Evolutionary conservation across 2,113 vertebrate species (phyloP), one percentile per base, ranked within the genome.

Genomic region (Zeus faber): DNA sequence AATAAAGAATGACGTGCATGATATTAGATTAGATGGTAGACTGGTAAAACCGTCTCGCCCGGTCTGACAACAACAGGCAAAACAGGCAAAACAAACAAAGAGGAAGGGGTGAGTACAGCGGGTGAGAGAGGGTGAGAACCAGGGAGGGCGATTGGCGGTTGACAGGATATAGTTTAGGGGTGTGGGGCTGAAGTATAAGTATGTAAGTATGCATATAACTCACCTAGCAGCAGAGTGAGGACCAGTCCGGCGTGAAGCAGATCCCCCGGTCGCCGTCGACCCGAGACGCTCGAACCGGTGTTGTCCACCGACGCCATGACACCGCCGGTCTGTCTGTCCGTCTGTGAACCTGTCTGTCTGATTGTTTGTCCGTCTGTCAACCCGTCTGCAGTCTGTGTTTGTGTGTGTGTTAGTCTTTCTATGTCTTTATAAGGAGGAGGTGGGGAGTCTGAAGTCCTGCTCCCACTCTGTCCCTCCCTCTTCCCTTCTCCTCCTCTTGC

Each of bases 281-380:
- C 52, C 35, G 74, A 66, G 66, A 76, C 70, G 61, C 71, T 77
- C 8, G 56, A 76, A 77, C 76, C 62, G 20, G 44, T 41, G 61
- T 67, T 67, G 71, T 81, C 79, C 75, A 65, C 54, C 62, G 79
- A 72, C 75, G 80, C 85, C 82, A 85, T 87, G 78, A 75, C 78
- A 67, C 70, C n/a, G n/a, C n/a, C n/a, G n/a, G 22, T 62, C 67
- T 56, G 46, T 52, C 49, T 37, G 9, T 52, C 44, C 43, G 58
- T 70, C 65, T 70, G 66, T 58, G 35, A 33, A 17, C 16, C n/a
- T 27, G 39, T 63, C 58, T 52, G 48, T 41, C 11, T 61, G 59
- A 58, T 67, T 35, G 29, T 41, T 18, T 62, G 21, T 35, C 27
- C 41, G 24, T 17, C 13, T 49, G 24, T 47, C 8, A 23, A 6